Base-by-base conservation (phyloP, 2,113 vertebrate genomes). In the Gila orcuttii region DNA sequence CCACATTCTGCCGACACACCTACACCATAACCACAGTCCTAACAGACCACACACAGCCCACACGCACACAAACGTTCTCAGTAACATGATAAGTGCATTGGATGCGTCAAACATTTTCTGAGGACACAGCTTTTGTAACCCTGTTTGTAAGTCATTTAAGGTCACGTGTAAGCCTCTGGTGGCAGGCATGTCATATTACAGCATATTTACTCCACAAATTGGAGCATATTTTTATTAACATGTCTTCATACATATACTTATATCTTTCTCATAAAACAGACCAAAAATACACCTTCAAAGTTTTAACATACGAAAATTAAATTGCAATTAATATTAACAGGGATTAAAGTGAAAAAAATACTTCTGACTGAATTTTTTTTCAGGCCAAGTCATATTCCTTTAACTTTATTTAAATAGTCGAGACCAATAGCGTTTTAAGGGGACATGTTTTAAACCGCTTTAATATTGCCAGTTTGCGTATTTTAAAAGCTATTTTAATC, bases 11-110 rank as follows among this genome's bases (percentile, higher is more conserved):
- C 93, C 0, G 93, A 91, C 13, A 88, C 91, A 0, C 95, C 95
- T 2, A 91, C 88, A 23, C 95, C 93, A 0, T 95, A 95, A 0
- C 95, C 95, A 19, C 96, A 97, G 19, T 96, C 95, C 96, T 96
- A 19, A 77, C 8, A 25, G n/a, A 19, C 47, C 55, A 87, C 23
- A 68, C 23, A 77, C 4, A 39, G n/a, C 25, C 47, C 55, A 87
- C 23, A 68, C 23, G 31, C 23, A 84, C 80, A 89, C 76, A 88
- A 86, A 86, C 42, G 13, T 85, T 55, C 74, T 85, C 68, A 74
- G 73, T 80, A 87, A 90, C 19, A 45, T 15, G 15, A 90, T 87
- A 85, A 87, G 68, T 80, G 52, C 39, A 80, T 28, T 47, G 86
- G 69, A 47, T 55, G 10, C 7, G n/a, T 68, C 47, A 55, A 33